These are phyloP conservation scores for Syrrhaptes paradoxus DNA, from an alignment of 2,113 vertebrate species.

Conservation along the genomic window DNA sequence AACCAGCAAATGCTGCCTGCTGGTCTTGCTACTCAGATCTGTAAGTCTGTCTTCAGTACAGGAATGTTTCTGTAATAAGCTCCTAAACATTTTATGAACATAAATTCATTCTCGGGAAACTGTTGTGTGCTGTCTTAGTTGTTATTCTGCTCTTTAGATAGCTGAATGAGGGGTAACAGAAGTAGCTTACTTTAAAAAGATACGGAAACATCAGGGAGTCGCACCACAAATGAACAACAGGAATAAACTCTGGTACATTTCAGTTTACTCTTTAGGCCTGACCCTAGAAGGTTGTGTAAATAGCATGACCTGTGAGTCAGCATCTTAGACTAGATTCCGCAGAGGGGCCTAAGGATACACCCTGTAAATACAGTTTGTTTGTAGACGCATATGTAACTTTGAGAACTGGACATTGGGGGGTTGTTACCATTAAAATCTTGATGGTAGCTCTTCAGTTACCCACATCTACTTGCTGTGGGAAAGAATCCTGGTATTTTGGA, in stretches of 20 bases:
- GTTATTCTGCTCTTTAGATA: neutral
- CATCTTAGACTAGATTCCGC: neutral
- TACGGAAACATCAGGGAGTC: neutral
- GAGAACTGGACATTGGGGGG: neutral
- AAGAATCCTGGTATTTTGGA: neutral
- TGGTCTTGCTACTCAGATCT: neutral
- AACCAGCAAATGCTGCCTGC: neutral
- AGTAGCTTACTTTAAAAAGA: neutral
- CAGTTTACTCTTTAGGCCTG: neutral
- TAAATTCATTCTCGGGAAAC: neutral
- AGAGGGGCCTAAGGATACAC: neutral
- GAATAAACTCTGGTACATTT: neutral
- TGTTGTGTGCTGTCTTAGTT: neutral
- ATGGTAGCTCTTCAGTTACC: neutral
- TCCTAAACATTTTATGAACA: neutral
- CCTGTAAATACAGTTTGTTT: conserved; percentile 30
- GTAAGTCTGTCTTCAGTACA: neutral
- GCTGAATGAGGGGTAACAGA: neutral
- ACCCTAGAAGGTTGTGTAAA: neutral
- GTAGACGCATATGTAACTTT: neutral
- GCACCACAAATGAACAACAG: neutral
- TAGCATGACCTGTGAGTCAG: neutral
- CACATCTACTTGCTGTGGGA: neutral
- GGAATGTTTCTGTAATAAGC: neutral
- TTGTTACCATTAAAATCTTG: neutral